Percentiles rank a stretch among this genome's conserved stretches.
These are phyloP conservation scores for Paedocypris sp. DNA, from an alignment of 2,113 vertebrate genomes.

Conservation along the genomic window DNA sequence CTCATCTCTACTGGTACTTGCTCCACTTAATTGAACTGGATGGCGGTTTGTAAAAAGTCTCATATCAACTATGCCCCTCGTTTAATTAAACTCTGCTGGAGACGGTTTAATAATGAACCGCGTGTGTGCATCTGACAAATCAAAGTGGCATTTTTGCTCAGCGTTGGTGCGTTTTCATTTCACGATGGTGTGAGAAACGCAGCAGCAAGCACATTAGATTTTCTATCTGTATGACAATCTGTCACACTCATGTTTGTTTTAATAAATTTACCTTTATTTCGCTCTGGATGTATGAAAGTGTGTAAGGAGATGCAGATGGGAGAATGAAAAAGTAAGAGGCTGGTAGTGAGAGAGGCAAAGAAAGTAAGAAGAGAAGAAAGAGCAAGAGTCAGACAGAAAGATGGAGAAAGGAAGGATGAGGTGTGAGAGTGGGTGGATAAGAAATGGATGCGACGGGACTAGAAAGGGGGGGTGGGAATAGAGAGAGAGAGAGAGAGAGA, in stretches of 20 bases:
- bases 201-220: no score
- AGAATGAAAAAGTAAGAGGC: no score
- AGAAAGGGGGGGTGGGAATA: conserved; percentile 5
- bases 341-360: background rate
- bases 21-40: conserved; percentile 21
- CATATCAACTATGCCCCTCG: conserved; percentile 33
- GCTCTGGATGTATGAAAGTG: conserved; percentile 20
- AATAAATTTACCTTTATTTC: conserved; percentile 14
- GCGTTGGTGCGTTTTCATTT: no score
- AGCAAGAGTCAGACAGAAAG: background rate
- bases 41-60: conserved; percentile 19
- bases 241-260: background rate
- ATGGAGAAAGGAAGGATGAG: background rate
- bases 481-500: background rate
- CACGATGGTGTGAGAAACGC: no score
- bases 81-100: conserved; percentile 74
- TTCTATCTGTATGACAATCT: background rate
- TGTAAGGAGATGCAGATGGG: no score
- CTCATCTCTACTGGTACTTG: conserved; percentile 8
- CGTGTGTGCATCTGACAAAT: conserved; percentile 1
- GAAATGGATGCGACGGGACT: background rate
- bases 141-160: background rate
- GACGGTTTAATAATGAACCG: conserved; percentile 50
- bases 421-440: conserved; percentile 22
- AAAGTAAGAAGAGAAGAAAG: background rate